Percentiles rank a stretch among this genome's conserved stretches.
phyloP scores from a whole-genome alignment of 2,797 vertebrate species.

The Lophius americanus region DNA sequence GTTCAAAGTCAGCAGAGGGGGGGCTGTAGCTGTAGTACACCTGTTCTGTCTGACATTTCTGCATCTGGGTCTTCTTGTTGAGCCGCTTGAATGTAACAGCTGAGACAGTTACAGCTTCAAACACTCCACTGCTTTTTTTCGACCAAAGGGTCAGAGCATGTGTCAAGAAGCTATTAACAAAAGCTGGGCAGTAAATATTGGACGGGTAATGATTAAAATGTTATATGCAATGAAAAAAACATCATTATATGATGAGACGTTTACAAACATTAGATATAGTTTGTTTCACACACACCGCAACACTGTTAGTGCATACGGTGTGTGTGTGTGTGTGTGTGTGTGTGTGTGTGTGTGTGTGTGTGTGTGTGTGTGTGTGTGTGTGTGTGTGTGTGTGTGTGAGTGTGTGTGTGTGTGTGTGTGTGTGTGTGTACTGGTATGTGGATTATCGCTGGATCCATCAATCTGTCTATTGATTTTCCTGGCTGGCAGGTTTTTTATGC shows the following conservation, averaged over 20 bases:
- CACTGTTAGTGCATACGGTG: not conserved
- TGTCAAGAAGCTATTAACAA: too few species aligned
- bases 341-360: not conserved
- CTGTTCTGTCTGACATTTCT: too few species aligned
- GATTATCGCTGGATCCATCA: conserved; percentile 18
- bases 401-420: conserved; percentile 5
- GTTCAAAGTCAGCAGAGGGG: too few species aligned
- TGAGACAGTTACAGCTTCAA: too few species aligned
- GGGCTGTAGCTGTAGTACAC: too few species aligned
- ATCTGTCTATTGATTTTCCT: conserved; percentile 29
- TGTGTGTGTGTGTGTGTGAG: conserved; percentile 7
- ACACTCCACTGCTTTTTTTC: too few species aligned
- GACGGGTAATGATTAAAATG: too few species aligned
- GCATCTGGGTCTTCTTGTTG: too few species aligned
- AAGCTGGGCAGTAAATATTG: not conserved
- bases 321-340: conserved; percentile 9
- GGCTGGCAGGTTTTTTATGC: conserved; percentile 7
- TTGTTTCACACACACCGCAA: not conserved
- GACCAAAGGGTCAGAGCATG: too few species aligned
- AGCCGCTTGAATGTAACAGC: too few species aligned
- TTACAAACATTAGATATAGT: not conserved
- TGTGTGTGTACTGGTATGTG: not conserved
- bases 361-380: too few species aligned
- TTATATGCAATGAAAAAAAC: not conserved
- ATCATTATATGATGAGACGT: not conserved